Evolutionary conservation across 2,888 invertebrate genomes (phyloP), one percentile per base, ranked within the genome.

Genomic region (Tanypteryx hageni): DNA sequence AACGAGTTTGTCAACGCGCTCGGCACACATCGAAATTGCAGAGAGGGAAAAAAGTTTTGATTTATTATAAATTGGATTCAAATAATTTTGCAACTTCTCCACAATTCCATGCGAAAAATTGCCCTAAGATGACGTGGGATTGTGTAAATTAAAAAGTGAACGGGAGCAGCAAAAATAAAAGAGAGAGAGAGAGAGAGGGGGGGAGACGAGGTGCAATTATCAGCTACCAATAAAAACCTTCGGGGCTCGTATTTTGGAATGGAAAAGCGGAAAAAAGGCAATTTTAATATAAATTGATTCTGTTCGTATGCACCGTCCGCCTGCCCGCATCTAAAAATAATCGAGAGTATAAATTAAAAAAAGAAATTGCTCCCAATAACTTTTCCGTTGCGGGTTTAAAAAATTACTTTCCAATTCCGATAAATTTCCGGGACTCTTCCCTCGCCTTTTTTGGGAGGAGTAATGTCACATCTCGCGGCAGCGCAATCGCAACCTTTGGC

Each of bases 281-380:
- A 76, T 76, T 76, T 76, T 76, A 76, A 76, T 76, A 76, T 76
- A 76, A 76, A 76, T 76, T 76, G 76, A 76, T 76, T 76, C 76
- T 27, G 76, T 76, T 76, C 76, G 76, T 76, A 76, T 76, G 76
- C 76, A 76, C 76, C 76, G 27, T 13, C 76, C 76, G 27, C 76
- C 76, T 27, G 11, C 22, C 76, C 76, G 27, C 76, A 76, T 76
- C 76, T 76, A 76, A 76, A 76, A 76, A 76, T 76, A 76, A 76
- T 76, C 76, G 76, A 76, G 22, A 27, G 76, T 27, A 11, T 13
- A 76, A 76, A 76, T 76, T n/a, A 76, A 76, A 76, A 76, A 76
- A 44, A 44, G 1, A 76, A 27, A 76, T 76, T 22, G 76, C 76
- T 76, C 76, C 76, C 76, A 76, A 76, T 76, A 27, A 76, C 76